These are phyloP conservation scores for Stictocephala bisonia DNA, from an alignment of 2,888 invertebrate genomes.

Conservation along the genomic window DNA sequence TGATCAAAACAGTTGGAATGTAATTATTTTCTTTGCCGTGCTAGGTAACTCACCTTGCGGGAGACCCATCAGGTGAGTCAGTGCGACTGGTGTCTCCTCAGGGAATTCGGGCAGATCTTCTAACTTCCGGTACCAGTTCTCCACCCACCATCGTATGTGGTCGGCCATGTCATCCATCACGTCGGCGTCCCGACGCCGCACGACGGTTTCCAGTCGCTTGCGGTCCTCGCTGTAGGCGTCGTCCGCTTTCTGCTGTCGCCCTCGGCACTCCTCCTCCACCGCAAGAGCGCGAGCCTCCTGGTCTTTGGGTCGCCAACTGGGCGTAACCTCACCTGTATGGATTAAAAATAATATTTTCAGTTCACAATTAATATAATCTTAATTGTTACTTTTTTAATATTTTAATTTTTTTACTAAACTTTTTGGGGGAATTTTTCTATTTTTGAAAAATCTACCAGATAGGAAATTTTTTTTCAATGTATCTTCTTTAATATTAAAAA, in stretches of 20 bases:
- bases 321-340: constrained; percentile 64
- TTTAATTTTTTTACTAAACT: too few relatives aligned
- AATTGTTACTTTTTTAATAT: too few relatives aligned
- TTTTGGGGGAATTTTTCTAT: too few relatives aligned
- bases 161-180: constrained; percentile 80
- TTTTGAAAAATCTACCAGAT: too few relatives aligned
- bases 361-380: too few relatives aligned
- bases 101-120: constrained; percentile 74
- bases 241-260: constrained; percentile 71
- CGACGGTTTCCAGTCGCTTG: constrained; percentile 62
- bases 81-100: constrained; percentile 37
- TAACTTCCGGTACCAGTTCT: constrained; percentile 71
- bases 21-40: too few relatives aligned
- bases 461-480: too few relatives aligned
- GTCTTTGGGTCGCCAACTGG: constrained; percentile 62
- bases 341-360: too few relatives aligned
- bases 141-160: constrained; percentile 81
- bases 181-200: constrained; percentile 58
- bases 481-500: too few relatives aligned
- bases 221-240: constrained; percentile 59
- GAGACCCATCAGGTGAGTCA: constrained; percentile 39
- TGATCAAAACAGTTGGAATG: too few relatives aligned
- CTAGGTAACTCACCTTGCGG: constrained; percentile 49
- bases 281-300: constrained; percentile 61
- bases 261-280: constrained; percentile 68